Conservation (phyloP, 1,140 invertebrate species). For the Penaeus vannamei region DNA sequence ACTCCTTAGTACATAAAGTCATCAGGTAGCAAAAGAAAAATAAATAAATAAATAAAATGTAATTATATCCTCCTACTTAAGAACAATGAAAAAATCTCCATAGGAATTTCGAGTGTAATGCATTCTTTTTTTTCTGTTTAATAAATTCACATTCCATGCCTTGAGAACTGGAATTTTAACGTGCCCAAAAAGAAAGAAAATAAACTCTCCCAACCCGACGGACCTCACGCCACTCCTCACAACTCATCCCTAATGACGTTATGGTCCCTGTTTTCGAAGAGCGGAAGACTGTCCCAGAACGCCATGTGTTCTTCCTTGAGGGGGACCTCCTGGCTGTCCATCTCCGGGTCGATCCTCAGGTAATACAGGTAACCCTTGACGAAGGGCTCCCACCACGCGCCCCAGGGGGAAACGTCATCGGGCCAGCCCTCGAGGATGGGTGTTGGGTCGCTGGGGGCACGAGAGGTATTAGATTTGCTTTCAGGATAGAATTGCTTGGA, state of each 20-base stretch:
- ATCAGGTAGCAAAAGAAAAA: too few relatives aligned
- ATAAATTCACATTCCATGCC: neutral
- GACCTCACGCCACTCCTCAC: neutral
- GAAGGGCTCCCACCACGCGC: constrained; percentile 66
- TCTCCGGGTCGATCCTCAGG: constrained; percentile 64
- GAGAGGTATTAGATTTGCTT: neutral
- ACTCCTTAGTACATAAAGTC: too few relatives aligned
- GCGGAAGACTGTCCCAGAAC: constrained; percentile 64
- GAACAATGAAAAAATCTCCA: too few relatives aligned
- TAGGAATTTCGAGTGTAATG: too few relatives aligned
- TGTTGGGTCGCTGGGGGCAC: constrained; percentile 61
- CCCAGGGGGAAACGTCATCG: constrained; percentile 63
- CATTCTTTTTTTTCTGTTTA: neutral
- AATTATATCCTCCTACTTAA: too few relatives aligned
- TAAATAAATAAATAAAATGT: too few relatives aligned
- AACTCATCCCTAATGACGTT: constrained; percentile 66
- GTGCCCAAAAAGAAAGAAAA: neutral
- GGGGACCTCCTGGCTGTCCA: constrained; percentile 54
- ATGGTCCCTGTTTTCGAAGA: constrained; percentile 64
- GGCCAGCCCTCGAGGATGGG: constrained; percentile 53
- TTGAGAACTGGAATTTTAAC: neutral
- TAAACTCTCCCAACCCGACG: neutral
- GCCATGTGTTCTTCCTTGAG: constrained; percentile 55
- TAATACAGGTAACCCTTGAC: constrained; percentile 51
- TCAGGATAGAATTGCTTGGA: too few relatives aligned